Evolutionary conservation across 1,140 invertebrate species (phyloP).

Genomic region (Rhagoletis pomonella): DNA sequence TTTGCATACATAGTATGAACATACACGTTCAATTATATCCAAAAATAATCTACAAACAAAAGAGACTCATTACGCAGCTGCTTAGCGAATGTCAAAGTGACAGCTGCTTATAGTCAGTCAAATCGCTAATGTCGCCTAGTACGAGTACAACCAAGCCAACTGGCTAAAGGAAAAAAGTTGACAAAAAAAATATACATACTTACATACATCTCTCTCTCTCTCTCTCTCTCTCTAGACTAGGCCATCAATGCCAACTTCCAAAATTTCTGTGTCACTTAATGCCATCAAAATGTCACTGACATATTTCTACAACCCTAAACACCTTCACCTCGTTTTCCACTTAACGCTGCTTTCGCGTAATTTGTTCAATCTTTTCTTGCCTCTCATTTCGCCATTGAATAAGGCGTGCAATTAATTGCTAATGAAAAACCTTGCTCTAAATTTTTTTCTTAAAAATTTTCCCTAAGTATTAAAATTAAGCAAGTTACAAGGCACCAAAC

Average conservation of each 20-base stretch:
- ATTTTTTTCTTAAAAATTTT: not conserved
- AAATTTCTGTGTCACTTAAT: not conserved
- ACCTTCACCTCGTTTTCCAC: not conserved
- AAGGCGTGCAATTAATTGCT: not conserved
- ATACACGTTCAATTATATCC: not conserved
- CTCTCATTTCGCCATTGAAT: not conserved
- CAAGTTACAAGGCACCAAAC: no score
- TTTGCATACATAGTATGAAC: not conserved
- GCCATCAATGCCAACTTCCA: not conserved
- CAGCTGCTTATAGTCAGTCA: constrained; percentile 57
- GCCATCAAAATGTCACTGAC: constrained; percentile 8
- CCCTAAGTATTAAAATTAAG: not conserved
- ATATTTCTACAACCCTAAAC: not conserved
- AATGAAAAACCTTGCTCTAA: not conserved
- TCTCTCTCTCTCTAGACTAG: not conserved
- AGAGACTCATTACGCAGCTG: not conserved
- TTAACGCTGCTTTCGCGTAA: no score
- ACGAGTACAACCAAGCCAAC: not conserved
- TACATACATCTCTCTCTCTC: not conserved
- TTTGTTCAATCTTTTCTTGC: no score
- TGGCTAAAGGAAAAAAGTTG: not conserved
- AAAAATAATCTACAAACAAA: not conserved
- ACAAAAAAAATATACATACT: not conserved
- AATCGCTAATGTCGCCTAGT: not conserved
- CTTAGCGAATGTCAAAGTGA: constrained; percentile 56